Evolutionary conservation across 2,113 vertebrate species (phyloP), one percentile per base, ranked within the genome.

Genomic region (Rana temporaria): DNA sequence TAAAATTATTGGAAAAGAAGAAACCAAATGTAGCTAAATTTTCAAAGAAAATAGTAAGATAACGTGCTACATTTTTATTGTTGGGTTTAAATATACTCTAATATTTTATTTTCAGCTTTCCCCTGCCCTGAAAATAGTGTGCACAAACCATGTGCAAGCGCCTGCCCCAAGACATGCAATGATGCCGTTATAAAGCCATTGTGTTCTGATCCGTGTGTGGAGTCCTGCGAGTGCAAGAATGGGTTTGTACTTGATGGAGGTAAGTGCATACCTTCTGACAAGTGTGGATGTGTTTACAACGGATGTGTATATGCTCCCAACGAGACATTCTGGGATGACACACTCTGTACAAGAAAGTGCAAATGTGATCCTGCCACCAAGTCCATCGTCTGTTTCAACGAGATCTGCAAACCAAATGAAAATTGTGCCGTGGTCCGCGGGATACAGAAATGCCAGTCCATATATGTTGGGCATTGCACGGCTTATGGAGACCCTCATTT

Each of bases 141-240:
- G 4, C 90, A 91, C 4, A 76, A 85, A 2, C 0, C 0, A 0
- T 94, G 91, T 0, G 84, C 82, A 26, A 19, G 86, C 0, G 1
- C 89, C 38, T 94, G 91, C 19, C 90, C 78, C 0, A 0, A 82
- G 6, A 86, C 91, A 74, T 93, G 92, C 86, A 90, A 89, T 59
- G 6, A 57, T 0, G 0, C 6, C 0, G 82, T n/a, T 8, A 52
- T n/a, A 4, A 19, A 57, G 0, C 60, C 26, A 0, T 11, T 38
- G 74, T 92, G 90, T 85, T 17, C 0, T 0, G 66, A 1, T 1
- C 20, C 70, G 0, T 93, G 90, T 0, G 17, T 88, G 9, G 92
- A 87, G 52, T 63, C 71, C 12, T 87, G 86, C 42, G 76, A 85
- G 65, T 87, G 86, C 4, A 66, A 86, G 34, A 15, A 71, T 4